Conservation (phyloP, 37 sponge, comb jelly and placozoan species). For the Bolinopsis microptera region DNA sequence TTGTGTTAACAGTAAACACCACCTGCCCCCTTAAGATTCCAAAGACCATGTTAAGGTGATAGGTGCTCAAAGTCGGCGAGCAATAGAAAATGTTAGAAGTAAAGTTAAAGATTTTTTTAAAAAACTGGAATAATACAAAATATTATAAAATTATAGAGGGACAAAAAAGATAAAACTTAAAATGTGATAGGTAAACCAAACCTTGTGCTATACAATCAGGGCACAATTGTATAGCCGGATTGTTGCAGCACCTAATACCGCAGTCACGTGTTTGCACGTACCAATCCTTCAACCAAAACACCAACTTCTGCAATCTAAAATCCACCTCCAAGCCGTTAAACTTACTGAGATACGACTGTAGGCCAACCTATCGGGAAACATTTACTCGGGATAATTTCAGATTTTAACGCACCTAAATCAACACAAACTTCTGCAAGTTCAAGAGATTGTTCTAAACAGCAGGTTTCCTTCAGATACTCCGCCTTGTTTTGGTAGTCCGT, state of each 20-base stretch:
- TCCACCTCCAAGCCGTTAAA: neutral
- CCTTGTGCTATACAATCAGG: neutral
- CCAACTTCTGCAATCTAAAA: neutral
- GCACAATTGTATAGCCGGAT: neutral
- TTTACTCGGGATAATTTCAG: neutral
- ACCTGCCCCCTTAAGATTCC: too few species aligned
- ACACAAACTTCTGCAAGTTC: constrained; percentile 10
- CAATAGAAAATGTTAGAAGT: too few species aligned
- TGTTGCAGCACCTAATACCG: neutral
- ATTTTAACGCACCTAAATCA: neutral
- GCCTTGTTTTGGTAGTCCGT: neutral
- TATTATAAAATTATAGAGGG: too few species aligned
- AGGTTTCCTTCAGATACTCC: neutral
- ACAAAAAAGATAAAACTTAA: too few species aligned
- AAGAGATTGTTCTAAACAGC: constrained; percentile 39
- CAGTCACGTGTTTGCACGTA: neutral
- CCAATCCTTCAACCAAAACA: neutral
- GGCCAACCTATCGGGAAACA: neutral
- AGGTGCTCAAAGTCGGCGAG: too few species aligned
- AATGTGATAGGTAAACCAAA: too few species aligned
- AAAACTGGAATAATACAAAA: too few species aligned
- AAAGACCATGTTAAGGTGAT: too few species aligned
- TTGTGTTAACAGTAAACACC: too few species aligned
- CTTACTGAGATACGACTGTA: neutral
- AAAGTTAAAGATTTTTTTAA: too few species aligned